These are phyloP conservation scores for Heliconius hermathena DNA, from an alignment of 1,140 invertebrate species.

Conservation along the genomic window DNA sequence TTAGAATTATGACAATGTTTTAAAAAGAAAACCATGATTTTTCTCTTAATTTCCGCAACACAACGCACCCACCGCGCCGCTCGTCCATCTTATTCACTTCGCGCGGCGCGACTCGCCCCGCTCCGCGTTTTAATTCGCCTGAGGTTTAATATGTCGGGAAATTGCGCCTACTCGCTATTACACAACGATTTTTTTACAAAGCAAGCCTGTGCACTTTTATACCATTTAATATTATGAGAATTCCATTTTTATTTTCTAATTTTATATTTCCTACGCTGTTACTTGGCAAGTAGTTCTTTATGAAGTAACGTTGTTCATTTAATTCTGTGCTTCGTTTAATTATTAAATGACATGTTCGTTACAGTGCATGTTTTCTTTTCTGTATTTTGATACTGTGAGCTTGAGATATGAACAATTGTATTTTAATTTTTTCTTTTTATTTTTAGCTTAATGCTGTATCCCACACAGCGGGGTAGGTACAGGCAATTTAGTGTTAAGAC, in stretches of 20 bases:
- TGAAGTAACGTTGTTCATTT: not conserved
- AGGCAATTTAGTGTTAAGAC: no score
- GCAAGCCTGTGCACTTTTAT: conserved; percentile 15
- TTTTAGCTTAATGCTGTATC: no score
- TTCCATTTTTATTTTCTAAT: conserved; percentile 6
- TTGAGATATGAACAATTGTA: not conserved
- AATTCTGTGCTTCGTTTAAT: not conserved
- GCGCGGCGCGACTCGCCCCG: conserved; percentile 18
- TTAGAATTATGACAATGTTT: not conserved
- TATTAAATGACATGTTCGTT: not conserved
- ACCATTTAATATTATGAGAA: conserved; percentile 13
- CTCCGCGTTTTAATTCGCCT: conserved; percentile 5
- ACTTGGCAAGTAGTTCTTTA: not conserved
- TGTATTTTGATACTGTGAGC: not conserved
- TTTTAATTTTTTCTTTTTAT: no score
- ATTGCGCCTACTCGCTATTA: conserved; percentile 29
- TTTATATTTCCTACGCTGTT: not conserved
- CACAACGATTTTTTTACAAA: conserved; percentile 27
- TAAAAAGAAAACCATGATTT: not conserved
- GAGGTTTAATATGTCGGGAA: conserved; percentile 27
- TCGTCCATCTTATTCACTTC: conserved; percentile 26
- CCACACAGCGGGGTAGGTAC: no score
- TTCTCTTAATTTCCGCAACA: conserved; percentile 18
- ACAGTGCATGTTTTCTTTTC: not conserved
- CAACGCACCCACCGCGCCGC: not conserved